Evolutionary conservation across 2,888 invertebrate genomes (phyloP).

Genomic region (Orthosia incerta): DNA sequence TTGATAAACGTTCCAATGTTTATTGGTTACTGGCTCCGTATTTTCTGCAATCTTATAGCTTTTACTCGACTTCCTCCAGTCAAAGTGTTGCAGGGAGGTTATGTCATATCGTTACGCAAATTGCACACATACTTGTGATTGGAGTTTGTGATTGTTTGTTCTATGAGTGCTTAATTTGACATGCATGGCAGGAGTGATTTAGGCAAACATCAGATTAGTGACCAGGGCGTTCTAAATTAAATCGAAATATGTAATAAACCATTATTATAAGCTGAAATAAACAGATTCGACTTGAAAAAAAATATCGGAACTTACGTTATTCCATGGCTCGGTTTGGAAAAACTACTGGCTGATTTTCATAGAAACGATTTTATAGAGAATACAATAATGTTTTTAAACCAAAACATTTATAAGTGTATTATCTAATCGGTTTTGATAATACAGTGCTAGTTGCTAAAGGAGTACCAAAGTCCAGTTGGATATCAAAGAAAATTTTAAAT

Average conservation of each 20-base stretch:
- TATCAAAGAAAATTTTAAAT: slow-evolving; percentile 21
- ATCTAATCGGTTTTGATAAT: too few relatives aligned
- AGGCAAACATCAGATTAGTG: slow-evolving; percentile 16
- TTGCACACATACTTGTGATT: not conserved
- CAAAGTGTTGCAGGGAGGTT: slow-evolving; percentile 1
- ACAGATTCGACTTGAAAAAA: not conserved
- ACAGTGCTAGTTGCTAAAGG: not conserved
- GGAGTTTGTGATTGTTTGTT: slow-evolving; percentile 15
- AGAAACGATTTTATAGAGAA: not conserved
- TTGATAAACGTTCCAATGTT: slow-evolving; percentile 58
- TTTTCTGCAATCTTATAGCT: slow-evolving; percentile 43
- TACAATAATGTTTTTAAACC: not conserved
- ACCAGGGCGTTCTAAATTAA: not conserved
- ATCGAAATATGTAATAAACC: not conserved
- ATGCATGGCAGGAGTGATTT: too few relatives aligned
- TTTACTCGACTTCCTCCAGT: slow-evolving; percentile 32
- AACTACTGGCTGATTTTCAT: not conserved
- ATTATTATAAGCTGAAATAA: not conserved
- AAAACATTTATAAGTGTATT: too few relatives aligned
- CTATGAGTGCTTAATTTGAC: slow-evolving; percentile 15
- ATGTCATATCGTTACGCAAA: slow-evolving; percentile 29
- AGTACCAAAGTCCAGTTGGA: not conserved
- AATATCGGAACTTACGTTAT: not conserved
- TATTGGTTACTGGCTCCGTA: slow-evolving; percentile 40
- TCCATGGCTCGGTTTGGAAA: not conserved